Conservation (phyloP, 1,140 invertebrate genomes). For the Drosophila ananassae region DNA sequence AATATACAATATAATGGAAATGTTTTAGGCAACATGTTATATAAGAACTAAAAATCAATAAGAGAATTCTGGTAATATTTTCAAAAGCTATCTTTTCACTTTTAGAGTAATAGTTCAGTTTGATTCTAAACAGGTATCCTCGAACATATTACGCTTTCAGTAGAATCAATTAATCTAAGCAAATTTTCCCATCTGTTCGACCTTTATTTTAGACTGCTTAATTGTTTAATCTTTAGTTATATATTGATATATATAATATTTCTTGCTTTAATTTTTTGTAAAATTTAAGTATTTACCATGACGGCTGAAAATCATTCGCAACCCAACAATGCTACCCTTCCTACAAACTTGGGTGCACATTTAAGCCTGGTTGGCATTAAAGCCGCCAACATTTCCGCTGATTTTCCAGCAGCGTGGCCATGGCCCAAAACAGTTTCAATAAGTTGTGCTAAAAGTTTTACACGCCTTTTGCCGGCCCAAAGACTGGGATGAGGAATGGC, state of each 20-base stretch:
- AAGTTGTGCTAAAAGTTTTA: constrained; percentile 78
- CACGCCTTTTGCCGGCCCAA: constrained; percentile 59
- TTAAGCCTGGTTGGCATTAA: constrained; percentile 23
- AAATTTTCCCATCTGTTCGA: neutral
- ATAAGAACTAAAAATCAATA: neutral
- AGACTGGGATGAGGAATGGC: neutral
- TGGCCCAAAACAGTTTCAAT: constrained; percentile 80
- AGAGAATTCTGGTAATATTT: neutral
- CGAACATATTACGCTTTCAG: neutral
- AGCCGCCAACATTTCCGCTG: constrained; percentile 69
- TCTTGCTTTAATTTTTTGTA: no score
- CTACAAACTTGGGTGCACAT: constrained; percentile 1
- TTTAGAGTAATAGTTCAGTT: neutral
- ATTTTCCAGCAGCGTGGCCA: constrained; percentile 70
- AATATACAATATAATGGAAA: neutral
- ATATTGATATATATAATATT: no score
- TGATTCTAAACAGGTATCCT: neutral
- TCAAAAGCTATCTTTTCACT: no score
- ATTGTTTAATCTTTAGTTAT: neutral
- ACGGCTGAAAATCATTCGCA: no score
- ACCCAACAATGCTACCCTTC: no score
- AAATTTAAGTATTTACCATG: no score
- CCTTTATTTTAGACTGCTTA: neutral
- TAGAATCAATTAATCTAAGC: constrained; percentile 2
- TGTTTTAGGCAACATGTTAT: neutral